Conservation (phyloP, 2,888 invertebrate genomes). For the Ecliptopera silaceata region DNA sequence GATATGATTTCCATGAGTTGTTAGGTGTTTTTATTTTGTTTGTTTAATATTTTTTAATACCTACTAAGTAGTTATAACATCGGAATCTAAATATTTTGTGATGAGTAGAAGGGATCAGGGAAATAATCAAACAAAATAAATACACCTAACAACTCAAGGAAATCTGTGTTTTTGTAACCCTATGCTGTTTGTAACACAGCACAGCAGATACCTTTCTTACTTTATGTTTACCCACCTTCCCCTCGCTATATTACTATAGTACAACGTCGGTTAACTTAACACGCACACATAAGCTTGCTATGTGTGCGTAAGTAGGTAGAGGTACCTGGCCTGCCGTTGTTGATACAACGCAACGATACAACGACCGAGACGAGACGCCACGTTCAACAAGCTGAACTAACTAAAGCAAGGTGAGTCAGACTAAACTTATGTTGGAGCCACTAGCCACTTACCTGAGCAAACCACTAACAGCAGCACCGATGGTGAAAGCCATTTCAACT, state of each 20-base stretch:
- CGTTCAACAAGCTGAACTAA: conserved; percentile 45
- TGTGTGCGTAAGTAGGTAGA: conserved; percentile 9
- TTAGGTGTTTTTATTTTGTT: too few relatives aligned
- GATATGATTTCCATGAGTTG: too few relatives aligned
- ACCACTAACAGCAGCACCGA: conserved; percentile 74
- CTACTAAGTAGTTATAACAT: too few relatives aligned
- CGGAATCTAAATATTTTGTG: too few relatives aligned
- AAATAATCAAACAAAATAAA: too few relatives aligned
- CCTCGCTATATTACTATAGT: conserved; percentile 39
- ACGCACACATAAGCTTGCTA: conserved; percentile 47
- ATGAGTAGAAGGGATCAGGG: too few relatives aligned
- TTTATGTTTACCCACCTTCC: conserved; percentile 37
- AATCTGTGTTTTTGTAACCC: too few relatives aligned
- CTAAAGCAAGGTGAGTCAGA: conserved; percentile 65
- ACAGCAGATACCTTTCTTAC: conserved; percentile 4
- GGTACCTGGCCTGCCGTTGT: conserved; percentile 42
- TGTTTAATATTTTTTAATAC: too few relatives aligned
- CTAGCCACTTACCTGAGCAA: conserved; percentile 79
- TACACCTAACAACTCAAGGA: too few relatives aligned
- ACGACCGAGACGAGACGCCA: conserved; percentile 44
- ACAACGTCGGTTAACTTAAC: conserved; percentile 38
- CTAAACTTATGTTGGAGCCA: conserved; percentile 62
- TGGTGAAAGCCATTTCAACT: conserved; percentile 73
- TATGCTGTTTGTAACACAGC: background rate
- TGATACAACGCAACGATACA: conserved; percentile 57